Conservation (phyloP, 2,888 invertebrate genomes). For the Eilema depressum region DNA sequence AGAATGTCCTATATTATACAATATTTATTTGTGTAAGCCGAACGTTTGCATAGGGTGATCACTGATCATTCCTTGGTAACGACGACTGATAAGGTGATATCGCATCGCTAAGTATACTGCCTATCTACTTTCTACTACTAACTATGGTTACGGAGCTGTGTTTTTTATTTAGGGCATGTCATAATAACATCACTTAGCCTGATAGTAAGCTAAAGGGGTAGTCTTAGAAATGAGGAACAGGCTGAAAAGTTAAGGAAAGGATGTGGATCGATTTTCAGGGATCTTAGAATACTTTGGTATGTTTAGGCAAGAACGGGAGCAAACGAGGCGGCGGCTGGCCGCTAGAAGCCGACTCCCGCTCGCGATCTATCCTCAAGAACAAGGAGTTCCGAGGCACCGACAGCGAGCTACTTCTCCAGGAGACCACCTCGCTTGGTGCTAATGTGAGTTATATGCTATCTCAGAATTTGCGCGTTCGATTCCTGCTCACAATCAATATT, state of each 20-base stretch:
- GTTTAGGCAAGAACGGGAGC: constrained; percentile 82
- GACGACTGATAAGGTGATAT: no score
- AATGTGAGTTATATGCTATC: constrained; percentile 65
- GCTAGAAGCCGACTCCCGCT: constrained; percentile 78
- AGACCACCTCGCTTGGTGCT: constrained; percentile 82
- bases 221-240: no score
- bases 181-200: no score
- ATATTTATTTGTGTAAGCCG: no score
- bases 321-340: constrained; percentile 80
- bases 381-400: constrained; percentile 85
- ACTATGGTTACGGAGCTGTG: no score
- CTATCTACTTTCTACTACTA: no score
- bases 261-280: not conserved
- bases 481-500: not conserved
- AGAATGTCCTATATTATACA: no score
- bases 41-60: no score
- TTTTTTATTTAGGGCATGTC: no score
- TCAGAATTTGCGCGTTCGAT: not conserved
- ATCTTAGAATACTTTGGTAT: not conserved
- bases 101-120: no score
- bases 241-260: not conserved
- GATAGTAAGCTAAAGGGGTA: no score
- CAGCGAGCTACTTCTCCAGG: constrained; percentile 84
- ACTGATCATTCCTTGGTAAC: no score
- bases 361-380: constrained; percentile 84